These are phyloP conservation scores for Bubalus kerabau DNA, from an alignment of 2,113 vertebrate species.

Conservation along the genomic window DNA sequence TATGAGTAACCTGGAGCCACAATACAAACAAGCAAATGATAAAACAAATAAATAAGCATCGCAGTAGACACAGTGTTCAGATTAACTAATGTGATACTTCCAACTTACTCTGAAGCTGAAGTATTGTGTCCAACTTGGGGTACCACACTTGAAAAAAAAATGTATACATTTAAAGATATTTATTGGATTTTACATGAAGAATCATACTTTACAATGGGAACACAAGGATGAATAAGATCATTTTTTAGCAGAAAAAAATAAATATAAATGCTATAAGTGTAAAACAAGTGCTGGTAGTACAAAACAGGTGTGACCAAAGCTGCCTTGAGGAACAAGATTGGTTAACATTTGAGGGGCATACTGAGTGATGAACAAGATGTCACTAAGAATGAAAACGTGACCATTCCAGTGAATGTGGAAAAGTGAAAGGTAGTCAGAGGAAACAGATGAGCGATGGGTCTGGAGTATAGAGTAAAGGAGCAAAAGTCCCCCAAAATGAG, in stretches of 20 bases:
- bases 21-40: background rate
- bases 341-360: background rate
- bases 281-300: background rate
- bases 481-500: background rate
- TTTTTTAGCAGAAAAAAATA: background rate
- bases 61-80: background rate
- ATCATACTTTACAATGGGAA: background rate
- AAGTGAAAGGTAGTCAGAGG: background rate
- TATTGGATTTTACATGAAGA: background rate
- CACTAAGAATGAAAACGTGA: background rate
- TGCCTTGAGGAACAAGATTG: background rate
- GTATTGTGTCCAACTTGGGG: background rate
- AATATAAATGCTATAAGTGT: background rate
- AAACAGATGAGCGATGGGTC: background rate
- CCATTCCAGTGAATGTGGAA: background rate
- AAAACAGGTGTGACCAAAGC: background rate
- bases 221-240: background rate
- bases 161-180: background rate
- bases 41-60: background rate
- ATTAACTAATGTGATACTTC: background rate
- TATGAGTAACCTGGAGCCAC: background rate
- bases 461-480: rapidly evolving
- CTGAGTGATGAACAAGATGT: background rate
- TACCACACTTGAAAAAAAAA: background rate
- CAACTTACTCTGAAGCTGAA: background rate